Conservation (phyloP, 2,888 invertebrate species). For the Cryptocheilus praepositus region DNA sequence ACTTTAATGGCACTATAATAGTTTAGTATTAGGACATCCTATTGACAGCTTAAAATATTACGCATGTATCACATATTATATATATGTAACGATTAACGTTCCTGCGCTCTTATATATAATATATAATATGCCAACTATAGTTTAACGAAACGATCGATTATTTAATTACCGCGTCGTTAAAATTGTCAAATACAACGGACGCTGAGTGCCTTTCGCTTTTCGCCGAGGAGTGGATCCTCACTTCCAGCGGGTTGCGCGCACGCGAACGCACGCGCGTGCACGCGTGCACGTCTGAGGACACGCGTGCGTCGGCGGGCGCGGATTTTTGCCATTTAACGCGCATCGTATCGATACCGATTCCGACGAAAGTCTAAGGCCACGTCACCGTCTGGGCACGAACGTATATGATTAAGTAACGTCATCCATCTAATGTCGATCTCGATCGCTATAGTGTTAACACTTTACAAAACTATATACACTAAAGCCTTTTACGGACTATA, state of each 20-base stretch:
- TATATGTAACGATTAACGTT: slow-evolving; percentile 54
- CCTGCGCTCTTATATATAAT: slow-evolving; percentile 54
- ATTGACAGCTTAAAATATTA: slow-evolving; percentile 71
- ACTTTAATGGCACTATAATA: slow-evolving; percentile 69
- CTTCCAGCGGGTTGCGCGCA: neutral
- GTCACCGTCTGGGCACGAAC: too few species aligned
- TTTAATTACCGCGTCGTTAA: slow-evolving; percentile 49
- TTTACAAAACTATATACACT: slow-evolving; percentile 75
- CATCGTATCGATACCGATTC: too few species aligned
- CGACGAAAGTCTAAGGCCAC: too few species aligned
- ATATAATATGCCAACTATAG: slow-evolving; percentile 61
- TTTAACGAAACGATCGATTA: slow-evolving; percentile 66
- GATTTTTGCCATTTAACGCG: neutral
- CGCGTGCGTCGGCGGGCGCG: neutral
- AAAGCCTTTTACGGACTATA: slow-evolving; percentile 69
- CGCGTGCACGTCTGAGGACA: neutral
- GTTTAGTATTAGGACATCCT: slow-evolving; percentile 71
- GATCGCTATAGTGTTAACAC: slow-evolving; percentile 65
- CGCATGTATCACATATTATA: slow-evolving; percentile 63
- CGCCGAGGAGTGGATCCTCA: neutral
- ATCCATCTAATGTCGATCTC: slow-evolving; percentile 24
- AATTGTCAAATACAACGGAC: slow-evolving; percentile 20
- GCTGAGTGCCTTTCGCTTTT: slow-evolving; percentile 8
- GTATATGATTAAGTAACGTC: neutral
- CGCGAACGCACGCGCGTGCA: neutral